Conservation (phyloP, 2,113 vertebrate genomes). For the Lontra canadensis region DNA sequence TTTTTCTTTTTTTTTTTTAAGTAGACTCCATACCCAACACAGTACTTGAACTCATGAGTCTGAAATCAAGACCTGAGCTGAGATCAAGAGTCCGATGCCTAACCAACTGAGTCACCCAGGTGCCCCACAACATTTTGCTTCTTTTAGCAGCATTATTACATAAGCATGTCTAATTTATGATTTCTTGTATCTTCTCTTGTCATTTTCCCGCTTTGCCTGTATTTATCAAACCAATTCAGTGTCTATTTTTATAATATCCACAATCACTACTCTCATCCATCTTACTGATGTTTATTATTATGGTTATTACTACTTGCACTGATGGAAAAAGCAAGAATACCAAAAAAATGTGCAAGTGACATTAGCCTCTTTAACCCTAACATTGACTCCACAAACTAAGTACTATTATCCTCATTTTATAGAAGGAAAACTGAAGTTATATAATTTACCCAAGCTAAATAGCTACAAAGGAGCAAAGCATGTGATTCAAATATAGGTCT, state of each 20-base stretch:
- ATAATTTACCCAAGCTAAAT: conserved; percentile 20
- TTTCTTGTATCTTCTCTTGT: conserved; percentile 13
- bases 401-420: conserved; percentile 35
- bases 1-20: background rate
- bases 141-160: conserved; percentile 10
- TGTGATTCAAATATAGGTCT: background rate
- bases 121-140: background rate
- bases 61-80: background rate
- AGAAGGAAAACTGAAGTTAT: background rate
- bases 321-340: conserved; percentile 15
- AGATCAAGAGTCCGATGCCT: background rate
- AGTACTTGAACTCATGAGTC: background rate
- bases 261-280: background rate
- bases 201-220: conserved; percentile 24
- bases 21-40: background rate
- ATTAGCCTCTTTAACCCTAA: conserved; percentile 30
- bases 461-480: background rate
- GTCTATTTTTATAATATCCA: conserved; percentile 5
- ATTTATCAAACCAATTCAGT: conserved; percentile 23
- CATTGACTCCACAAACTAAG: background rate
- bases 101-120: background rate
- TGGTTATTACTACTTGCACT: conserved; percentile 21
- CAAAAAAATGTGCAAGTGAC: background rate
- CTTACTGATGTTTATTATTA: background rate
- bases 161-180: background rate